Conservation (phyloP, 2,113 vertebrate species). For the Brachionichthys hirsutus region DNA sequence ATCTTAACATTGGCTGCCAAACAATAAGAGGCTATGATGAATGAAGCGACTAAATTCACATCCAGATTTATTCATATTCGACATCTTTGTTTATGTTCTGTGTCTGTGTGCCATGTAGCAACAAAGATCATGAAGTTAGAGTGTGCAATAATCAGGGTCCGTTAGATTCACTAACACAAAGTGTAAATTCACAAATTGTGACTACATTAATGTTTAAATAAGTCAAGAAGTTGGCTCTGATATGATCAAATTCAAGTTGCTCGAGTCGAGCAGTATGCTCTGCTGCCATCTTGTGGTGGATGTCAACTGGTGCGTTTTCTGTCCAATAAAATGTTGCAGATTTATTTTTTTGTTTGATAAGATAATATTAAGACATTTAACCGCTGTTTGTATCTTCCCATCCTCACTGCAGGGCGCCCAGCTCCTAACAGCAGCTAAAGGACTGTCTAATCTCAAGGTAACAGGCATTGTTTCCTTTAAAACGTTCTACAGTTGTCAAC, state of each 20-base stretch:
- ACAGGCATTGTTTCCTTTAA: not conserved
- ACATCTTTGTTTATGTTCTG: not conserved
- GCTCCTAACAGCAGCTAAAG: slow-evolving; percentile 94
- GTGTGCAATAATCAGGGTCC: too few species aligned
- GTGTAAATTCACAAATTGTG: too few species aligned
- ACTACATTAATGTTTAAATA: too few species aligned
- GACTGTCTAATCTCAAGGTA: slow-evolving; percentile 98
- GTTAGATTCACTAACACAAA: too few species aligned
- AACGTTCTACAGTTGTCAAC: too few species aligned
- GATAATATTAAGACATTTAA: accelerated
- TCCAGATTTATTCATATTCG: not conserved
- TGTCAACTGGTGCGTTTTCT: not conserved
- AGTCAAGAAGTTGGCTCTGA: not conserved
- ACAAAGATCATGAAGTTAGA: too few species aligned
- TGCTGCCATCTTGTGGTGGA: slow-evolving; percentile 30
- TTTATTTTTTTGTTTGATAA: not conserved
- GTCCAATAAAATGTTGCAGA: not conserved
- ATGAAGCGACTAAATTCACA: not conserved
- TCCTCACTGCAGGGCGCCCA: slow-evolving; percentile 84
- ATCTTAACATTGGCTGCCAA: slow-evolving; percentile 1
- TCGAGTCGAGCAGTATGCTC: not conserved
- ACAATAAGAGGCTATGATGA: not conserved
- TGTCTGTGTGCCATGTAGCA: too few species aligned
- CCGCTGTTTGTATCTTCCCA: not conserved
- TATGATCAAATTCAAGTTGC: too few species aligned